These are phyloP conservation scores for Trachelus iudaicus DNA, from an alignment of 2,888 invertebrate species.

Conservation along the genomic window DNA sequence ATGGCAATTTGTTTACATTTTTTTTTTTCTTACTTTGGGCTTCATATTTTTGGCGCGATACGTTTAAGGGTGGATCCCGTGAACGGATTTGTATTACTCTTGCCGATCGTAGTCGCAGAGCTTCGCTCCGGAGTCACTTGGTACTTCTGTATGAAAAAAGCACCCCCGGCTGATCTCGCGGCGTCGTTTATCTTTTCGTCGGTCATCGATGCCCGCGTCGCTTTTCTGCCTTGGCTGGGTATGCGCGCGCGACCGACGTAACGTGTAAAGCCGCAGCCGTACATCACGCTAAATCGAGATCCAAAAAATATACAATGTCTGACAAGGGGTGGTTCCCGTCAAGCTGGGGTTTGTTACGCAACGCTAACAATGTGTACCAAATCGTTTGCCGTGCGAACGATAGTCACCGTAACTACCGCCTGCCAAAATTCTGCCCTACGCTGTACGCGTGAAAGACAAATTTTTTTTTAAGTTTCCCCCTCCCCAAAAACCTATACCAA, in stretches of 20 bases:
- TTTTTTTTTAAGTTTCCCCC: background rate
- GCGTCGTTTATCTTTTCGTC: slow-evolving; percentile 26
- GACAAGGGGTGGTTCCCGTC: slow-evolving; percentile 54
- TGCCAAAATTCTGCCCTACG: background rate
- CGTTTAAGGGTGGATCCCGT: no score
- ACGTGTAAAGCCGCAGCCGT: slow-evolving; percentile 49
- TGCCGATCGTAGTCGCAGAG: background rate
- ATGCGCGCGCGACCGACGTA: slow-evolving; percentile 38
- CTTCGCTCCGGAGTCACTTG: background rate
- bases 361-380: slow-evolving; percentile 55
- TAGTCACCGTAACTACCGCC: slow-evolving; percentile 42
- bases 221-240: background rate
- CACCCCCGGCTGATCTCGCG: slow-evolving; percentile 16
- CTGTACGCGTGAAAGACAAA: background rate
- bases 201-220: slow-evolving; percentile 22
- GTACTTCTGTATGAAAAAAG: background rate
- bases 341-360: slow-evolving; percentile 32
- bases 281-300: slow-evolving; percentile 64
- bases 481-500: background rate
- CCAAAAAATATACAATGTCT: slow-evolving; percentile 64
- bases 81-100: no score
- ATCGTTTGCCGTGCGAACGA: slow-evolving; percentile 46
- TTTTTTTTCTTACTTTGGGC: no score
- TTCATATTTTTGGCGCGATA: no score
- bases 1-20: no score